These are phyloP conservation scores for Galleria mellonella DNA, from an alignment of 1,140 invertebrate genomes.

Conservation along the genomic window DNA sequence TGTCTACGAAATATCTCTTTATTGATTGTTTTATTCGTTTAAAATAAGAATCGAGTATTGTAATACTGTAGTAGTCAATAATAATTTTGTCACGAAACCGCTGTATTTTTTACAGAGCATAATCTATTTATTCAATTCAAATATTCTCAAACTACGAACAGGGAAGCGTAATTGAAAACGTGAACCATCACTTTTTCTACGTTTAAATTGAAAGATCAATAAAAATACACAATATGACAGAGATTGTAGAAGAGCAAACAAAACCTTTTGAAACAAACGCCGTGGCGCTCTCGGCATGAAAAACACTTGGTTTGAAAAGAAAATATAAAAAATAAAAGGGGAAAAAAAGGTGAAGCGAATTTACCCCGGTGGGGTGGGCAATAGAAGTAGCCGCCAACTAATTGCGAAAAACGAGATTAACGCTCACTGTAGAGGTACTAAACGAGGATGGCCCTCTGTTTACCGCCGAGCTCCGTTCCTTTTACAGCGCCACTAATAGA, in stretches of 20 bases:
- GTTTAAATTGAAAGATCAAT: neutral
- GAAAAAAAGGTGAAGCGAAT: slow-evolving; percentile 36
- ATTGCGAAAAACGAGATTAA: slow-evolving; percentile 65
- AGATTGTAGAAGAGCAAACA: slow-evolving; percentile 8
- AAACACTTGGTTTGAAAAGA: slow-evolving; percentile 22
- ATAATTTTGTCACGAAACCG: too few species aligned
- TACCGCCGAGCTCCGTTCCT: slow-evolving; percentile 37
- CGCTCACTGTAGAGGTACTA: slow-evolving; percentile 45
- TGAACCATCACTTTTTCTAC: too few species aligned
- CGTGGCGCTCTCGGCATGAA: slow-evolving; percentile 12
- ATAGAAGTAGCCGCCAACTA: slow-evolving; percentile 46
- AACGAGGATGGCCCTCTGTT: slow-evolving; percentile 39
- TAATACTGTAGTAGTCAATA: too few species aligned
- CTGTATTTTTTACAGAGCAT: too few species aligned
- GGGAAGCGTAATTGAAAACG: too few species aligned
- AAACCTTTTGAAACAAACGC: slow-evolving; percentile 13
- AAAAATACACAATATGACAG: slow-evolving; percentile 8
- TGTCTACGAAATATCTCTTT: too few species aligned
- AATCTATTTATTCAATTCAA: too few species aligned
- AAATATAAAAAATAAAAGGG: slow-evolving; percentile 22
- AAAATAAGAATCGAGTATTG: too few species aligned
- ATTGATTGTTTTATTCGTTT: too few species aligned
- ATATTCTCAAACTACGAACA: too few species aligned
- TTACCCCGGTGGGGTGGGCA: slow-evolving; percentile 35
- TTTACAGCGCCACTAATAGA: slow-evolving; percentile 47